phyloP scores from a whole-genome alignment of 1,140 invertebrate species.

The Zaprionus kolodkinae region DNA sequence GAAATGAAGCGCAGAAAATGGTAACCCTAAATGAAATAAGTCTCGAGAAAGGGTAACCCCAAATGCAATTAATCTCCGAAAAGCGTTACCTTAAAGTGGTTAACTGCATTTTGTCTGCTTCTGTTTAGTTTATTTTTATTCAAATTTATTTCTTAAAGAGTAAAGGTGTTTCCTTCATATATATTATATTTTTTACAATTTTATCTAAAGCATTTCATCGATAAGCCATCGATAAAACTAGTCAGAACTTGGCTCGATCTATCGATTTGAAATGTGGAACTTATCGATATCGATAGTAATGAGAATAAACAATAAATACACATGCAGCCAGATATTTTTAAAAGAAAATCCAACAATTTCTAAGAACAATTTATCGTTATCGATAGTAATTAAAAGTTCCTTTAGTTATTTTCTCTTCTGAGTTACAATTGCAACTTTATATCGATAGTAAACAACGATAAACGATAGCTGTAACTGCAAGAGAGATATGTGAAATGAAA shows the following conservation, averaged over 20 bases:
- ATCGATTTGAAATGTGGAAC: no score
- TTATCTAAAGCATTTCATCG: background rate
- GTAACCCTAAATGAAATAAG: no score
- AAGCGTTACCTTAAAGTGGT: no score
- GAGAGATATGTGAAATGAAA: background rate
- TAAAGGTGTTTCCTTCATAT: no score
- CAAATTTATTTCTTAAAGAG: background rate
- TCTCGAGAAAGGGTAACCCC: no score
- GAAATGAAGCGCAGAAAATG: no score
- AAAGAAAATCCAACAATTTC: no score
- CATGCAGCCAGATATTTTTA: no score
- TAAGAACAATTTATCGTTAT: background rate
- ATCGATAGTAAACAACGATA: background rate
- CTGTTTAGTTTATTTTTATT: background rate
- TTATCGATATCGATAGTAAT: background rate
- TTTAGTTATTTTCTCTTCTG: background rate
- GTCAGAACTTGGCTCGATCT: background rate
- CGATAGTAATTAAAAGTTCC: background rate
- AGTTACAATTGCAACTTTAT: background rate
- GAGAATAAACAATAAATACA: no score
- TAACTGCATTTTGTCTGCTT: no score
- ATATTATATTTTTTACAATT: no score
- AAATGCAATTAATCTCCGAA: no score
- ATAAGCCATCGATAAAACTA: background rate
- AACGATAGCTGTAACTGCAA: background rate